Evolutionary conservation across 2,888 invertebrate species (phyloP).

Genomic region (Cataglyphis rosenhaueri): DNA sequence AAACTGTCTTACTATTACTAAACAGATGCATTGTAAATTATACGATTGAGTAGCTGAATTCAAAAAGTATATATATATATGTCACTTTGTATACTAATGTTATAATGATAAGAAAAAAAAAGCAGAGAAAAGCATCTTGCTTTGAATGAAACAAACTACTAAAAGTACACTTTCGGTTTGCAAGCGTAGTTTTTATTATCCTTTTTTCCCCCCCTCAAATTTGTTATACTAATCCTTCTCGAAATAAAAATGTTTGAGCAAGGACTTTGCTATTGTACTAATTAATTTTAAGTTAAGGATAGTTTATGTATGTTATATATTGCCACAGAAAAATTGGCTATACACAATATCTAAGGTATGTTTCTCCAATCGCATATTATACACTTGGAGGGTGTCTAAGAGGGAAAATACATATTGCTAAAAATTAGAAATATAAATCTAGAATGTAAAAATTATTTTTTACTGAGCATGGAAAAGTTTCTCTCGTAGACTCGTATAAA

Average conservation of each 20-base stretch:
- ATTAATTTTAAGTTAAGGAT: background rate
- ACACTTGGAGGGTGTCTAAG: background rate
- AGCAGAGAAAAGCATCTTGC: background rate
- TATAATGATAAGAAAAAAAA: constrained; percentile 51
- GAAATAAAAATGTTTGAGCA: constrained; percentile 50
- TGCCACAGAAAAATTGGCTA: background rate
- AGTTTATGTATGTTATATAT: background rate
- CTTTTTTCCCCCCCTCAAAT: constrained; percentile 32
- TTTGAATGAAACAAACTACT: constrained; percentile 14
- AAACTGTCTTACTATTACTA: constrained; percentile 58
- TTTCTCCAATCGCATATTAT: too few species aligned
- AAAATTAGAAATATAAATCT: background rate
- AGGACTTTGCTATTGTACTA: background rate
- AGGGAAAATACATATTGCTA: background rate
- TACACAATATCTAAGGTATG: background rate
- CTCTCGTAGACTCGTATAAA: too few species aligned
- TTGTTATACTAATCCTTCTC: constrained; percentile 59
- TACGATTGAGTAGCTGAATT: constrained; percentile 66
- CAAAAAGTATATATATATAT: constrained; percentile 32
- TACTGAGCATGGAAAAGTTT: too few species aligned
- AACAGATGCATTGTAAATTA: constrained; percentile 73
- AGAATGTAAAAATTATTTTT: background rate
- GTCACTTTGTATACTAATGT: constrained; percentile 76
- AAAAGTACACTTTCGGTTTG: constrained; percentile 13
- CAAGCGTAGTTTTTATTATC: background rate